phyloP scores from a whole-genome alignment of 1,140 invertebrate species.

The Leptoteleia sp. region DNA sequence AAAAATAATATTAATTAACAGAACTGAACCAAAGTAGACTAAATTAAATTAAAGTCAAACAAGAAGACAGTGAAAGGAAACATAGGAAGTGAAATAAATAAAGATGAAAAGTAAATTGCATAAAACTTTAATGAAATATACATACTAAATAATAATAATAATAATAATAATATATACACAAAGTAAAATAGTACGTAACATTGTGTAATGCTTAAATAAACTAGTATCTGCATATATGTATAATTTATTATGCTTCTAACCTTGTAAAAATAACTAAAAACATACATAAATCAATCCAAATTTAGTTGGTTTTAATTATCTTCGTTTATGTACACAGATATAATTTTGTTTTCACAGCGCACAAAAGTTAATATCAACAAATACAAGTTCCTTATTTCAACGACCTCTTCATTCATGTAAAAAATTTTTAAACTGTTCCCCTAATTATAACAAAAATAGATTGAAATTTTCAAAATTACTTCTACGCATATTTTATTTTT shows the following conservation, averaged over 20 bases:
- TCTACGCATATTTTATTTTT: no score
- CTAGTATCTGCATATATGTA: constrained; percentile 29
- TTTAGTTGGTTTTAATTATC: constrained; percentile 19
- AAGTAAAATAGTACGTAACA: constrained; percentile 70
- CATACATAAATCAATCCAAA: constrained; percentile 2
- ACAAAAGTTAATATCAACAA: no score
- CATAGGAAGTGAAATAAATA: constrained; percentile 74
- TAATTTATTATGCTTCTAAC: constrained; percentile 29
- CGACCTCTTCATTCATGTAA: no score
- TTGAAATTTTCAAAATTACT: no score
- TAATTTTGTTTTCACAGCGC: no score
- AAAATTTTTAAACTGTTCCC: no score
- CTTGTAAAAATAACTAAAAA: constrained; percentile 27
- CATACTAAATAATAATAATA: constrained; percentile 80
- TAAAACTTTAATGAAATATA: constrained; percentile 80
- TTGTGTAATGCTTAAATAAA: constrained; percentile 55
- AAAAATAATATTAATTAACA: no score
- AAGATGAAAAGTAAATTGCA: constrained; percentile 78
- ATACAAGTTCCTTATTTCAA: no score
- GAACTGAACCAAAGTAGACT: constrained; percentile 25
- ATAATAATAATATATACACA: no score
- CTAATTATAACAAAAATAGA: no score
- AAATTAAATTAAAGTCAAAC: constrained; percentile 27
- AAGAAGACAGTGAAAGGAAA: constrained; percentile 61
- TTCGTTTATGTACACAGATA: constrained; percentile 35